Evolutionary conservation across 2,797 vertebrate genomes (phyloP).

Genomic region (Hippocampus kuda): DNA sequence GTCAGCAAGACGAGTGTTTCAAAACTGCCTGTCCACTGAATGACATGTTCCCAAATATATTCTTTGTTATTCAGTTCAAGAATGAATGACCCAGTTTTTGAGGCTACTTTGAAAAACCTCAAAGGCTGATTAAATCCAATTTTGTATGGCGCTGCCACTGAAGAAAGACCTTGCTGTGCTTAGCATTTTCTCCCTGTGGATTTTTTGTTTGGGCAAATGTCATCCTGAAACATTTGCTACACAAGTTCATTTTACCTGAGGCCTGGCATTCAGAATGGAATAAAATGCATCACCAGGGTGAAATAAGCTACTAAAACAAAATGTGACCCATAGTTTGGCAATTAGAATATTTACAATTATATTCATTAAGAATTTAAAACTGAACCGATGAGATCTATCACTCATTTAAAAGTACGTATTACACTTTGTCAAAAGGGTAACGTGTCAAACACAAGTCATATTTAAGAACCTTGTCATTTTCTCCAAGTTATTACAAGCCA

Average conservation of each 20-base stretch:
- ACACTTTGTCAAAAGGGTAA: neutral
- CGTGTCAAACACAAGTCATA: neutral
- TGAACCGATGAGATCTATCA: neutral
- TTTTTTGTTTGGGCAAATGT: neutral
- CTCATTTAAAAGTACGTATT: neutral
- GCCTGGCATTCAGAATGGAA: neutral
- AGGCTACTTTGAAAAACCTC: neutral
- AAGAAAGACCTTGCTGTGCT: too few species aligned
- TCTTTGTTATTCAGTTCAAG: neutral
- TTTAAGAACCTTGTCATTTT: neutral
- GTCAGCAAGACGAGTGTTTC: neutral
- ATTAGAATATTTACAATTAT: neutral
- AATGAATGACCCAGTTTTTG: neutral
- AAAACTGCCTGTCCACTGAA: neutral
- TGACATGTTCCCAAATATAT: neutral
- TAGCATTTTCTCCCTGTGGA: too few species aligned
- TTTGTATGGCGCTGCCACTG: too few species aligned
- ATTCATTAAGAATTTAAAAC: neutral
- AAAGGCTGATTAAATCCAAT: neutral
- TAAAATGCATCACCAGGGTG: too few species aligned
- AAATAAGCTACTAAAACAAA: neutral
- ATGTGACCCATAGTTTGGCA: neutral
- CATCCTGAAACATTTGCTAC: neutral
- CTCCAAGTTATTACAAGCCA: neutral
- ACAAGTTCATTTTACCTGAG: neutral